Conservation (phyloP, 2,888 invertebrate species). For the Bruchidius siliquastri region DNA sequence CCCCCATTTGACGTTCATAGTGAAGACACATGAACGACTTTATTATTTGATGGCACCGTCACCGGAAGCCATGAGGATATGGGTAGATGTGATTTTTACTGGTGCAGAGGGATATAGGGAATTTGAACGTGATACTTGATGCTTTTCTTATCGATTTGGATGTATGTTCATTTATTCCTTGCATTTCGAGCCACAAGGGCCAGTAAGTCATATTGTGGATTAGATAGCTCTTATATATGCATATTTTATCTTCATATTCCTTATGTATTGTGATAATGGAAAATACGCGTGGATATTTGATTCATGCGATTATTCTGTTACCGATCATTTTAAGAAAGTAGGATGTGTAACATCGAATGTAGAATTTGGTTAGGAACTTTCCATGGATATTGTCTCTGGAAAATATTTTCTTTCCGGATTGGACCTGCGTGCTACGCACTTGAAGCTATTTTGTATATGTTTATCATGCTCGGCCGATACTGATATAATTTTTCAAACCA, state of each 20-base stretch:
- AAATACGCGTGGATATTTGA: background rate
- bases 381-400: background rate
- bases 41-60: conserved; percentile 92
- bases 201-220: background rate
- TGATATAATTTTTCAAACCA: too few relatives aligned
- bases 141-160: background rate
- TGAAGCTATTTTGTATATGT: too few relatives aligned
- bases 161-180: background rate
- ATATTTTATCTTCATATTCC: background rate
- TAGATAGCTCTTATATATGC: background rate
- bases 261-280: background rate
- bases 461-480: too few relatives aligned
- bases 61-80: conserved; percentile 90
- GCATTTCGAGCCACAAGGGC: background rate
- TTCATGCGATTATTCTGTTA: background rate
- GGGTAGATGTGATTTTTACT: conserved; percentile 94
- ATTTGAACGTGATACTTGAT: conserved; percentile 52
- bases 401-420: background rate
- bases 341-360: background rate
- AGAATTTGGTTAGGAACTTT: background rate
- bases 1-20: conserved; percentile 87
- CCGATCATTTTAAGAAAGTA: background rate
- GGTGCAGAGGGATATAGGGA: conserved; percentile 86
- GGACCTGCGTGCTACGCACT: too few relatives aligned
- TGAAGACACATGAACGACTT: conserved; percentile 85